Evolutionary conservation across 2,888 invertebrate species (phyloP).

Genomic region (Drosophila acutilabella): DNA sequence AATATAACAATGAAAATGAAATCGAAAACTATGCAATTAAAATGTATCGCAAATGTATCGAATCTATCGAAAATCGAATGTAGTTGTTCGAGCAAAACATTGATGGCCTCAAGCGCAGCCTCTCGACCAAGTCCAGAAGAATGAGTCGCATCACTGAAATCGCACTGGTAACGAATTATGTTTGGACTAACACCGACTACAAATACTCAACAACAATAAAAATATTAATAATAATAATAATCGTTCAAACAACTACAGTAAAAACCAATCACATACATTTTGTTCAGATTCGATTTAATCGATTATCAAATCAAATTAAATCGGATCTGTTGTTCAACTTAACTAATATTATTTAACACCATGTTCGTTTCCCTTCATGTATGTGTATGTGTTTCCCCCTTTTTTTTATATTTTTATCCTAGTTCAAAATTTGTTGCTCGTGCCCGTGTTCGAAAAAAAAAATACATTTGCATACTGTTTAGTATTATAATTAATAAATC

Average conservation of each 20-base stretch:
- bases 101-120: conserved; percentile 92
- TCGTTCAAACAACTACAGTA: conserved; percentile 22
- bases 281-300: conserved; percentile 29
- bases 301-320: background rate
- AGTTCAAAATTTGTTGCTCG: conserved; percentile 18
- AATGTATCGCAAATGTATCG: conserved; percentile 47
- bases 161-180: conserved; percentile 90
- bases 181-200: conserved; percentile 79
- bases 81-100: conserved; percentile 96
- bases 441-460: conserved; percentile 15
- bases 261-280: conserved; percentile 40
- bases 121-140: conserved; percentile 91
- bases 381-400: too few species aligned
- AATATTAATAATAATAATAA: conserved; percentile 29
- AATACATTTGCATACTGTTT: conserved; percentile 15
- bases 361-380: conserved; percentile 12
- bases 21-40: conserved; percentile 12
- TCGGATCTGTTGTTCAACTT: conserved; percentile 44
- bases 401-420: background rate
- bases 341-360: conserved; percentile 31
- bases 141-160: conserved; percentile 93
- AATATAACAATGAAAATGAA: conserved; percentile 29
- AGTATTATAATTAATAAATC: conserved; percentile 1
- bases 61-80: conserved; percentile 10
- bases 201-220: conserved; percentile 25